Conservation (phyloP, 2,888 invertebrate genomes). For the Platycheirus rosarum region DNA sequence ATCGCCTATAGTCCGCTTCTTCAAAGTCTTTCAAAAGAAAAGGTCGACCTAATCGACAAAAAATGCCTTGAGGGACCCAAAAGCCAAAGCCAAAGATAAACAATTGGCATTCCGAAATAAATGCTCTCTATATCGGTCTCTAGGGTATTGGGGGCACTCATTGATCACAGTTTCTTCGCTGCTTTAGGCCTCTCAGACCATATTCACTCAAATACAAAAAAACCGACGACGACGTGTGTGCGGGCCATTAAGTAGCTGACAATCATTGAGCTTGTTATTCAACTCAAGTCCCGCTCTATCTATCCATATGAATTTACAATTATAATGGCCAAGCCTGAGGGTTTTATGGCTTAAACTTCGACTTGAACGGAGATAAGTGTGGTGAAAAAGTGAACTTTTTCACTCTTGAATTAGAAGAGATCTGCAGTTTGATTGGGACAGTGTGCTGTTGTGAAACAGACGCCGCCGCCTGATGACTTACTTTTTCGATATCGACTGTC, state of each 20-base stretch:
- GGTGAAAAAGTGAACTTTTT: neutral
- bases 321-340: constrained; percentile 48
- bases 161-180: constrained; percentile 7
- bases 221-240: constrained; percentile 9
- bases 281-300: constrained; percentile 17
- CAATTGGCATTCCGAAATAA: constrained; percentile 38
- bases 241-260: constrained; percentile 47
- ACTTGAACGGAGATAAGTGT: neutral
- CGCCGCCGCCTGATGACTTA: too few species aligned
- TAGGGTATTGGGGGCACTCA: constrained; percentile 39
- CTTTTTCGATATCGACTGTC: neutral
- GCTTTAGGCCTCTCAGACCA: constrained; percentile 8
- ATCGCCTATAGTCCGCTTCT: too few species aligned
- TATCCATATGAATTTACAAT: constrained; percentile 45
- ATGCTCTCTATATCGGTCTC: constrained; percentile 37
- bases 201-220: neutral
- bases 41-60: neutral
- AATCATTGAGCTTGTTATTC: constrained; percentile 39
- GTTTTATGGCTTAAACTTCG: constrained; percentile 27
- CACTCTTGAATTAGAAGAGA: neutral
- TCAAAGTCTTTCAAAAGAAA: constrained; percentile 13
- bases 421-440: neutral
- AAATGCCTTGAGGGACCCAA: constrained; percentile 24
- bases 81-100: constrained; percentile 15
- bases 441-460: too few species aligned